Evolutionary conservation across 1,140 invertebrate genomes (phyloP).

Genomic region (Tachypleus tridentatus): DNA sequence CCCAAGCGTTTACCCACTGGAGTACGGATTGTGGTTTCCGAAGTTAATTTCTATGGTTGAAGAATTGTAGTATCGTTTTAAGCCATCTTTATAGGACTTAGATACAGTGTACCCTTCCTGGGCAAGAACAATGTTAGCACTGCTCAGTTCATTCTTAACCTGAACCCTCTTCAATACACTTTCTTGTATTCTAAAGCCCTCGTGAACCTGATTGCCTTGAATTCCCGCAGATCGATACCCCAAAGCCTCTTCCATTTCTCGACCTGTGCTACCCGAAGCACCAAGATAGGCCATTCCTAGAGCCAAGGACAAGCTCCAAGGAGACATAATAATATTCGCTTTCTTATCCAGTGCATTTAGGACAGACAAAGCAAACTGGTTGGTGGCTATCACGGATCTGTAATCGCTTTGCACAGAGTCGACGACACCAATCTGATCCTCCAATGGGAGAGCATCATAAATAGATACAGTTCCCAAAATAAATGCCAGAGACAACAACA

Average conservation of each 20-base stretch:
- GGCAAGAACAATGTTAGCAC: neutral
- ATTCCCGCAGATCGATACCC: neutral
- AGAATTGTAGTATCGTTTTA: neutral
- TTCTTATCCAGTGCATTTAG: too few species aligned
- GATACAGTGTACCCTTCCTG: neutral
- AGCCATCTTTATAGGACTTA: neutral
- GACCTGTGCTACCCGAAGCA: neutral
- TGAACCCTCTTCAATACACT: neutral
- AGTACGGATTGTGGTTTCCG: neutral
- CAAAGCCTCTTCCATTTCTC: neutral
- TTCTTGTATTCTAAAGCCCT: neutral
- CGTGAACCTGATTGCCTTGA: neutral
- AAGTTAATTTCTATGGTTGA: neutral
- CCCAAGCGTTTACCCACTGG: too few species aligned
- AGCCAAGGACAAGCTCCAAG: neutral
- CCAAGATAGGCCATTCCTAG: neutral
- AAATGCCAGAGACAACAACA: too few species aligned
- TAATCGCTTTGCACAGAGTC: too few species aligned
- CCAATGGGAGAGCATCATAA: too few species aligned
- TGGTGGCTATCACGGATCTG: too few species aligned
- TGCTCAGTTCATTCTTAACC: neutral
- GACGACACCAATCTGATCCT: too few species aligned
- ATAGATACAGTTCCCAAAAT: too few species aligned
- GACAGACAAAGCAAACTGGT: too few species aligned
- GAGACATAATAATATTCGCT: slow-evolving; percentile 1